A percentile compares a stretch with the other conserved stretches of the same genome.
phyloP scores from a whole-genome alignment of 2,888 invertebrate genomes.

The Zootermopsis nevadensis region DNA sequence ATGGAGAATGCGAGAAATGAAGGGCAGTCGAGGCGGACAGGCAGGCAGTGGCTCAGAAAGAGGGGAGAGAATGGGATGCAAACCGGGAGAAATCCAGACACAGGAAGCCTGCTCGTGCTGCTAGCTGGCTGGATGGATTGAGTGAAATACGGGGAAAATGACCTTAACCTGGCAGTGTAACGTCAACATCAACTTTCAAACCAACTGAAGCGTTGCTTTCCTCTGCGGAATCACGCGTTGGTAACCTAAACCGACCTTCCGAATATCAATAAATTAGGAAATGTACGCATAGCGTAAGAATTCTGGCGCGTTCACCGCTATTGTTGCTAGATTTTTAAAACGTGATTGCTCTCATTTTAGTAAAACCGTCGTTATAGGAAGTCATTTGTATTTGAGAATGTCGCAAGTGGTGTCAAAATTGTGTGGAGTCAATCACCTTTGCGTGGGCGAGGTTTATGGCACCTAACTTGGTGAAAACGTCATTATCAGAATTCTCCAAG shows the following conservation, averaged over 20 bases:
- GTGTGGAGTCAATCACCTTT: too few relatives aligned
- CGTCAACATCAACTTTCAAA: slow-evolving; percentile 17
- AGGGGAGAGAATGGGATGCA: slow-evolving; percentile 37
- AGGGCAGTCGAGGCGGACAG: slow-evolving; percentile 33
- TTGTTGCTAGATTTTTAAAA: too few relatives aligned
- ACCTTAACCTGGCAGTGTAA: background rate
- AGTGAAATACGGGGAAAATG: slow-evolving; percentile 6
- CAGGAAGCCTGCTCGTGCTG: background rate
- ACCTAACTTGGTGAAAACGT: too few relatives aligned
- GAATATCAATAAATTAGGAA: too few relatives aligned
- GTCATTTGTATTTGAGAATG: too few relatives aligned
- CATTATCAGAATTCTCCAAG: too few relatives aligned
- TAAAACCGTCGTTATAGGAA: too few relatives aligned
- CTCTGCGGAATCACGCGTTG: background rate
- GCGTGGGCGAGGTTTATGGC: too few relatives aligned
- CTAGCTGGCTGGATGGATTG: background rate
- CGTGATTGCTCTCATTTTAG: too few relatives aligned
- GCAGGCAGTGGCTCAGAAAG: slow-evolving; percentile 1
- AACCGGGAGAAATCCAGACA: slow-evolving; percentile 37
- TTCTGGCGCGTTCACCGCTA: too few relatives aligned
- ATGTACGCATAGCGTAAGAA: too few relatives aligned
- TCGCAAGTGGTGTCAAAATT: too few relatives aligned
- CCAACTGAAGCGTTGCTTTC: background rate
- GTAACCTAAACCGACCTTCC: background rate
- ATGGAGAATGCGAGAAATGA: slow-evolving; percentile 44